Evolutionary conservation across 2,888 invertebrate genomes (phyloP), one percentile per base, ranked within the genome.

Genomic region (Mythimna albipuncta): DNA sequence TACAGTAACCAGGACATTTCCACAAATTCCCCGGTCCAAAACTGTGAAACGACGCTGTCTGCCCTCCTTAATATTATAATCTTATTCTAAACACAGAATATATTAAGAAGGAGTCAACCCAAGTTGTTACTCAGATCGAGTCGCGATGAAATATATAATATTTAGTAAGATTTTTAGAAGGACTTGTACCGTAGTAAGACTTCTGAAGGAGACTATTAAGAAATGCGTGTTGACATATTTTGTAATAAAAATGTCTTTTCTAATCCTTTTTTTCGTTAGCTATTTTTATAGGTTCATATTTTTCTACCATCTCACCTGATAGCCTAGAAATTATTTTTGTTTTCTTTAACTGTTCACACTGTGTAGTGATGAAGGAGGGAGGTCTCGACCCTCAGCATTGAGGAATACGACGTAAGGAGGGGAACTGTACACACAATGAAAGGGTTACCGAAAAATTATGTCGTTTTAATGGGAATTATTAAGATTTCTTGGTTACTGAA

Each of bases 21-120:
- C 89, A 88, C 89, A 87, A 90, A 89, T 88, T 88, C 83, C 82
- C 79, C 77, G 85, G 87, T 80, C 86, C 90, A 77, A 88, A 87
- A 85, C 86, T 86, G 88, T 87, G 87, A 86, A 86, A 83, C 88
- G 85, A 75, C 86, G 87, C 81, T 81, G 83, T 84, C 86, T 83
- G 77, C 81, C 86, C 93, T 92, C 91, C 93, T 95, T 94, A 94
- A 94, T 95, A 95, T 95, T 95, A 94, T 95, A 95, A 95, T 95
- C 90, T 93, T 94, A 95, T 95, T 95, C 94, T 93, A 93, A 95
- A 95, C 94, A 94, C 89, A 90, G 95, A 95, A 95, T 96, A 95
- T 89, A 95, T 95, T 95, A 94, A 89, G 89, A 87, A 86, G 89
- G 87, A 89, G 89, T 85, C 86, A 87, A 75, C 83, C 79, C 83